These are phyloP conservation scores for Microctonus hyperodae DNA, from an alignment of 2,888 invertebrate species.

Conservation along the genomic window DNA sequence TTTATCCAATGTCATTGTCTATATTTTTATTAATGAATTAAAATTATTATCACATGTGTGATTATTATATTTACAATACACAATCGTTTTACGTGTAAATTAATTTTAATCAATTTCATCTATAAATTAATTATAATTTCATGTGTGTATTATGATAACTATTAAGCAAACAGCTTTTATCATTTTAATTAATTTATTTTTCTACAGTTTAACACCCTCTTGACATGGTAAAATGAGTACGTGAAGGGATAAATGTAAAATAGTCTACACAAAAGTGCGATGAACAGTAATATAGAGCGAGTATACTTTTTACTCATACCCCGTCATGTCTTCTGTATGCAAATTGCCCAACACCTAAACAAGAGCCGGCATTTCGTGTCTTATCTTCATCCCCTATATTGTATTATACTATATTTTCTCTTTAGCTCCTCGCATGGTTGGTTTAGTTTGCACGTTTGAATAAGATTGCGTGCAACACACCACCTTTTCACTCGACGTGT, in stretches of 20 bases:
- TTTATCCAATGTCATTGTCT: conserved; percentile 51
- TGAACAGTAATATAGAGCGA: conserved; percentile 12
- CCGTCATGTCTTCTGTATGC: conserved; percentile 44
- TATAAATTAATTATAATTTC: not conserved
- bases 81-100: conserved; percentile 50
- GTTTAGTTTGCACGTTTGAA: conserved; percentile 36
- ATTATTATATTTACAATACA: conserved; percentile 46
- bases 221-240: conserved; percentile 14
- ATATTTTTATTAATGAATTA: conserved; percentile 49
- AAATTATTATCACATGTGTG: conserved; percentile 47
- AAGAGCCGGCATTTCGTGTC: conserved; percentile 47
- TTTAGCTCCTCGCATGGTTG: conserved; percentile 22
- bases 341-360: conserved; percentile 50
- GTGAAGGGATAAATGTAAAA: conserved; percentile 7
- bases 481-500: conserved; percentile 22
- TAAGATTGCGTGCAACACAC: conserved; percentile 47
- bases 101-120: conserved; percentile 44
- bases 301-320: conserved; percentile 23
- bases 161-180: conserved; percentile 20
- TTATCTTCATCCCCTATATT: conserved; percentile 48
- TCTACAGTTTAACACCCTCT: not conserved
- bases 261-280: conserved; percentile 17
- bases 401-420: not conserved
- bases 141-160: not conserved
- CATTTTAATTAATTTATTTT: conserved; percentile 26